Evolutionary conservation across 2,888 invertebrate genomes (phyloP).

Genomic region (Prenolepis imparis): DNA sequence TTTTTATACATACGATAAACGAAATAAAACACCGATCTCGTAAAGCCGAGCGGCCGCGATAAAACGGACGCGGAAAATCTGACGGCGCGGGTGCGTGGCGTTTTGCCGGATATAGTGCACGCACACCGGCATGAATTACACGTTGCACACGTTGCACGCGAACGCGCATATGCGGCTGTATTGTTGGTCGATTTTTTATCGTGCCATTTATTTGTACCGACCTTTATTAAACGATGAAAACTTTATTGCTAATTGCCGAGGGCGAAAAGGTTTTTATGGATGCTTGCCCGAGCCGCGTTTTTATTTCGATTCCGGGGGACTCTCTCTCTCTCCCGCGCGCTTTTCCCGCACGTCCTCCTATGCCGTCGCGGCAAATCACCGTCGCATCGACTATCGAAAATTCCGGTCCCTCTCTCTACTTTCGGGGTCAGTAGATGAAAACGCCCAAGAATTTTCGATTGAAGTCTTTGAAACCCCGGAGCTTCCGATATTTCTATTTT

Average conservation of each 20-base stretch:
- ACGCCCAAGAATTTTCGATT: conserved; percentile 47
- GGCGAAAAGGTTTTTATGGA: conserved; percentile 82
- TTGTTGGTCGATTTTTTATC: conserved; percentile 83
- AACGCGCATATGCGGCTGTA: conserved; percentile 61
- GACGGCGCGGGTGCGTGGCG: conserved; percentile 65
- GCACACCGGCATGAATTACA: conserved; percentile 72
- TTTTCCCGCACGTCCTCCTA: background rate
- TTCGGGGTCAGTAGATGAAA: conserved; percentile 37
- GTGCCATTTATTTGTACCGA: conserved; percentile 82
- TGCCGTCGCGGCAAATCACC: conserved; percentile 44
- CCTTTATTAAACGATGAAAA: conserved; percentile 84
- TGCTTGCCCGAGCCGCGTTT: conserved; percentile 79
- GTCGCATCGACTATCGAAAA: conserved; percentile 55
- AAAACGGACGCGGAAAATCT: conserved; percentile 75
- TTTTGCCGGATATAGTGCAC: conserved; percentile 68
- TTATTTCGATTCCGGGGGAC: conserved; percentile 79
- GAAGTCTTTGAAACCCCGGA: conserved; percentile 13
- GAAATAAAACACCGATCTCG: conserved; percentile 78
- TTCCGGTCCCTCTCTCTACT: conserved; percentile 33
- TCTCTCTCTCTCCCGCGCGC: conserved; percentile 58
- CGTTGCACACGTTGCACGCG: conserved; percentile 57
- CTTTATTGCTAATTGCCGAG: conserved; percentile 84
- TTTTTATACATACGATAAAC: conserved; percentile 74
- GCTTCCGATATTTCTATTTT: conserved; percentile 37
- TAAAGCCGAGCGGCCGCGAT: conserved; percentile 72